Evolutionary conservation across 2,888 invertebrate species (phyloP).

Genomic region (Apodemia zela): DNA sequence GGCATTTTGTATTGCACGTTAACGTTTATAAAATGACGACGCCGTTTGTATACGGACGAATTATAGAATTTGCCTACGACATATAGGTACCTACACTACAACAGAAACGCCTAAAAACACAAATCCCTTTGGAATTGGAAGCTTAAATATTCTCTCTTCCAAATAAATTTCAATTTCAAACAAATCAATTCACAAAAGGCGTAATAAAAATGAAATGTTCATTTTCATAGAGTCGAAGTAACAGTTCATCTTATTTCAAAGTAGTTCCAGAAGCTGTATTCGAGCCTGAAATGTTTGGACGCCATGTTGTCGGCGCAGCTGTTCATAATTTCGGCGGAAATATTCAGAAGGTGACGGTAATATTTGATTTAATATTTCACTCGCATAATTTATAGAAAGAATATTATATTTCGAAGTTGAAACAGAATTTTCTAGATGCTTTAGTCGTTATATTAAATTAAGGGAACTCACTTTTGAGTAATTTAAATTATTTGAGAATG

Average conservation of each 20-base stretch:
- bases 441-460: not conserved
- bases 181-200: constrained; percentile 13
- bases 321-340: constrained; percentile 7
- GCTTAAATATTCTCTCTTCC: not conserved
- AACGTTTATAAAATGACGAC: too few relatives aligned
- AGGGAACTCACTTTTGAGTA: too few relatives aligned
- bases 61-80: too few relatives aligned
- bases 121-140: not conserved
- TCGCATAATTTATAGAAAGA: constrained; percentile 1
- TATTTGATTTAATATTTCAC: constrained; percentile 9
- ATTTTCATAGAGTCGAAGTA: constrained; percentile 15
- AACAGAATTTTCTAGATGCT: not conserved
- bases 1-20: too few relatives aligned
- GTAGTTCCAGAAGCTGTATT: constrained; percentile 1
- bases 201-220: constrained; percentile 9
- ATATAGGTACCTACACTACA: too few relatives aligned
- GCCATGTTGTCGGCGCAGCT: constrained; percentile 8
- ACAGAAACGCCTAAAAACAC: too few relatives aligned
- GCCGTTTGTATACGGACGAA: too few relatives aligned
- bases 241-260: constrained; percentile 11
- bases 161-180: constrained; percentile 10
- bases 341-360: constrained; percentile 5
- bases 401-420: not conserved
- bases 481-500: too few relatives aligned
- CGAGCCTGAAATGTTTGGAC: constrained; percentile 9